Evolutionary conservation across 2,888 invertebrate genomes (phyloP), one percentile per base, ranked within the genome.

Genomic region (Operophtera brumata): DNA sequence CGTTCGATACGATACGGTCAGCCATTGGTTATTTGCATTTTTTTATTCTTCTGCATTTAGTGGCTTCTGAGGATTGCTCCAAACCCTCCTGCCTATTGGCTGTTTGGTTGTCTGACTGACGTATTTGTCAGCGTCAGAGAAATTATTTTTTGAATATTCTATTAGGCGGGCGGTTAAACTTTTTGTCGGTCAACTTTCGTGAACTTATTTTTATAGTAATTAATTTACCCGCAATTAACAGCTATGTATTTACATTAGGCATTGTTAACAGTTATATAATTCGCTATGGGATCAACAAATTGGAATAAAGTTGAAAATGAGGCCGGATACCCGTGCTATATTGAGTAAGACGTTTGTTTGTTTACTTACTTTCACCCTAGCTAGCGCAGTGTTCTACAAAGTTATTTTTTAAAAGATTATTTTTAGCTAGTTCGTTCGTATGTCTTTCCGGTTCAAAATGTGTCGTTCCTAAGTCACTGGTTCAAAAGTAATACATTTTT

Each of bases 271-370:
- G 9, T 1, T 20, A 4, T 12, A 0, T 44, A 36, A 30, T 25
- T 20, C 34, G 25, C 0, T 60, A 89, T 88, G 89, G 75, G 73
- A 61, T 59, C 65, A 36, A 76, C 61, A 51, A 76, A 72, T 62
- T 93, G 92, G 92, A 91, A 86, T 69, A 93, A 92, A 79, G 67
- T 86, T 51, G 93, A 92, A 79, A 91, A 91, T 67, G 92, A 92
- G 75, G 87, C 90, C 50, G 93, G 93, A 47, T 92, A 92, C 76
- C 90, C 92, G 7, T 91, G 86, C 77, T 93, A 92, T 70, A 75
- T 91, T 55, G 87, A 91, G 93, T 93, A 80, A 86, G 90, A 20
- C 20, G 20, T 4, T 20, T 20, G 20, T 2, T 20, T 20, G 20
- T 20, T 20, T 20, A 3, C 2, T 20, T 80, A 78, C 78, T 83